Conservation (phyloP, 92 coral and sea anemone genomes). For the Metridium senile region DNA sequence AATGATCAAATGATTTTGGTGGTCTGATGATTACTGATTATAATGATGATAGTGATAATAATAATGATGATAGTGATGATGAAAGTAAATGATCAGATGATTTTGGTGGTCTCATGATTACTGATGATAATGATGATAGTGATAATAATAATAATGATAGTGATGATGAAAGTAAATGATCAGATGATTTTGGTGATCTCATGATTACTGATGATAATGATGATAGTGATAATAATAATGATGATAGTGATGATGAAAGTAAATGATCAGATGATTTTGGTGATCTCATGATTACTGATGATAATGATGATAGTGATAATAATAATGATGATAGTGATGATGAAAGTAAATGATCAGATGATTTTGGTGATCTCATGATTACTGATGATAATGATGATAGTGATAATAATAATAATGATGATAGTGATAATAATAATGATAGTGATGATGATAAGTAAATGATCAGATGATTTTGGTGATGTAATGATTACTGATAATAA, state of each 20-base stretch:
- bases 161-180: background rate
- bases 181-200: background rate
- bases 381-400: background rate
- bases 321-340: background rate
- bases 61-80: background rate
- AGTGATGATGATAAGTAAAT: too few species aligned
- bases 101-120: background rate
- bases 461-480: too few species aligned
- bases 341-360: background rate
- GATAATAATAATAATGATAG: background rate
- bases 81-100: background rate
- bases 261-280: background rate
- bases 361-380: background rate
- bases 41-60: background rate
- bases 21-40: background rate
- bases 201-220: background rate
- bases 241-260: background rate
- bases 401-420: too few species aligned
- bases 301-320: background rate
- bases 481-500: too few species aligned
- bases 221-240: background rate
- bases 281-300: background rate
- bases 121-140: background rate
- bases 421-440: too few species aligned
- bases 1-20: background rate